Evolutionary conservation across 2,888 invertebrate genomes (phyloP).

Genomic region (Eremobia ochroleuca): DNA sequence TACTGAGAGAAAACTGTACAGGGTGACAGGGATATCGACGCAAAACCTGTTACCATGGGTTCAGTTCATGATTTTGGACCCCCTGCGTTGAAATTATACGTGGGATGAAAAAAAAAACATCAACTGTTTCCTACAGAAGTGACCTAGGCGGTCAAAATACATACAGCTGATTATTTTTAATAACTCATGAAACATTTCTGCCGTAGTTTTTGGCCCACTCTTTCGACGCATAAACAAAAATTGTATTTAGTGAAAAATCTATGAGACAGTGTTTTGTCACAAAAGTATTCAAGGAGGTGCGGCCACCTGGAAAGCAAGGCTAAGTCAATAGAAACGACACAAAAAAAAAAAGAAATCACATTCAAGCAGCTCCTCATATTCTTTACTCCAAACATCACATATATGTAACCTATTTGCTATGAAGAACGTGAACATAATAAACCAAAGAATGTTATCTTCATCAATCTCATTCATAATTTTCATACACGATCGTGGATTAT

Average conservation of each 20-base stretch:
- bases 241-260: not conserved
- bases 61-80: not conserved
- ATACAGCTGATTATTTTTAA: not conserved
- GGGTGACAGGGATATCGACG: not conserved
- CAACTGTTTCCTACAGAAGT: no score
- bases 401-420: constrained; percentile 10
- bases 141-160: not conserved
- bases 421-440: constrained; percentile 43
- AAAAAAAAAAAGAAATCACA: not conserved
- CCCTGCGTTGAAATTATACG: no score
- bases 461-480: constrained; percentile 59
- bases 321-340: not conserved
- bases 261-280: not conserved
- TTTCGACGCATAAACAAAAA: not conserved
- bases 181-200: no score
- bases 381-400: not conserved
- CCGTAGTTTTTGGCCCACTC: no score
- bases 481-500: constrained; percentile 58
- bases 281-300: no score
- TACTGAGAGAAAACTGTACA: not conserved
- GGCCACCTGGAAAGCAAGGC: not conserved
- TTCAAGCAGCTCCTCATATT: not conserved
- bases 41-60: not conserved
- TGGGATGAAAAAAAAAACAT: no score
- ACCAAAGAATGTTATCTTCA: constrained; percentile 47